Conservation (phyloP, 2,113 vertebrate genomes). For the Ondatra zibethicus region DNA sequence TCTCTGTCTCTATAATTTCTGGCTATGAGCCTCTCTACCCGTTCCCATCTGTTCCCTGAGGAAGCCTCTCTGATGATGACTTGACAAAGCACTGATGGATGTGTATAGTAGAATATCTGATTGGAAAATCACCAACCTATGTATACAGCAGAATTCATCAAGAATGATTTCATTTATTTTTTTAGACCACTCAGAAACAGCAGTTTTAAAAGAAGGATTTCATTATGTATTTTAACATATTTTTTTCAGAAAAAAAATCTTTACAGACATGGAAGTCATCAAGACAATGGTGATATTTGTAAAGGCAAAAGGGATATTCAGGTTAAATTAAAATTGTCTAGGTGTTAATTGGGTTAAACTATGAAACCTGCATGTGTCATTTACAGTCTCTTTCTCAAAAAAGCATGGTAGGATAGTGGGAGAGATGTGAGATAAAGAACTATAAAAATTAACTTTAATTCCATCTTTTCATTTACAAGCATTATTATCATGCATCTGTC, state of each 20-base stretch:
- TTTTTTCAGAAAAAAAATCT: conserved; percentile 37
- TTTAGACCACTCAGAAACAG: not conserved
- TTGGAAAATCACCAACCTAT: not conserved
- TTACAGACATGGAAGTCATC: not conserved
- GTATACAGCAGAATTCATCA: not conserved
- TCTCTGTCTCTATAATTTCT: not conserved
- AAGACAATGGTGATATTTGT: not conserved
- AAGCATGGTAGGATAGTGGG: not conserved
- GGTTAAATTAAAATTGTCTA: not conserved
- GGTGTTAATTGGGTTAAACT: not conserved
- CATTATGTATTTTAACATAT: conserved; percentile 29
- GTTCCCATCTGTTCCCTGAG: not conserved
- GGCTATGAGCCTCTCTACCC: not conserved
- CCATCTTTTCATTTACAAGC: not conserved
- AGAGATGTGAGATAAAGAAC: not conserved
- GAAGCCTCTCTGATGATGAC: not conserved
- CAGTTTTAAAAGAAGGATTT: conserved; percentile 66
- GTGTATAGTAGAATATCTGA: not conserved
- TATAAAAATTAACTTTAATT: not conserved
- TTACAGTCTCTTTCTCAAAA: not conserved
- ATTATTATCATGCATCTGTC: not conserved
- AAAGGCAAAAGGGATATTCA: not conserved
- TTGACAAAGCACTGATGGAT: not conserved
- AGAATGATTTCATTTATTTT: conserved; percentile 3
- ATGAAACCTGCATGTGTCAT: not conserved